Evolutionary conservation across 2,888 invertebrate genomes (phyloP), one percentile per base, ranked within the genome.

Genomic region (Drosophila demipolita): DNA sequence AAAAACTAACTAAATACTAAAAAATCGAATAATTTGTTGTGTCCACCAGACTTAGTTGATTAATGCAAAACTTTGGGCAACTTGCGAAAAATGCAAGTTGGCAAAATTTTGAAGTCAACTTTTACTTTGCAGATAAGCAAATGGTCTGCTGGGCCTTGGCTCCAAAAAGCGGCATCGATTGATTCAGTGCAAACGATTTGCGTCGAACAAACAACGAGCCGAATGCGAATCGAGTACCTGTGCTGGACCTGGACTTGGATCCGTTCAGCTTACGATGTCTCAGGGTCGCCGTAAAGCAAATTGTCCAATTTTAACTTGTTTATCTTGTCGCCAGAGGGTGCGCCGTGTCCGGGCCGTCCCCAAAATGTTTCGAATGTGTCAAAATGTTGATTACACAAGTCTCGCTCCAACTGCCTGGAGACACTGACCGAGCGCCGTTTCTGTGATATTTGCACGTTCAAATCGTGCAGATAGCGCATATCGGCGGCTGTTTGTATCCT

Each of bases 311-410:
- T 93, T 59, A 92, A 80, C 88, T 93, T 93, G 79, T 91, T 90
- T 73, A 86, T 91, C 60, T 90, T 89, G 38, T 86, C 78, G 60
- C 83, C 82, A 29, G 35, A 20, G 49, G 92, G 93, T 36, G 93
- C 93, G 48, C 93, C 93, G 77, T 93, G 96, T 1, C 97, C 97
- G 0, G 97, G 97, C 54, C 96, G 94, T 33, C 97, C 97, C 97
- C 97, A 97, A 82, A 96, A 94, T 12, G 95, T 94, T 57, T 95
- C 95, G 95, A 96, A 97, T 2, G 96, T 96, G 79, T 95, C 95
- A 91, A 96, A 96, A 91, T 97, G 97, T 75, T 94, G 94, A 59
- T 94, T 94, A 66, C 95, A 95, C 80, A 95, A 95, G 91, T 96
- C 96, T 38, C 95, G 94, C 45, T 97, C 97, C 67, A 87, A 78